Evolutionary conservation across 2,113 vertebrate genomes (phyloP), one percentile per base, ranked within the genome.

Genomic region (Pseudonaja textilis): DNA sequence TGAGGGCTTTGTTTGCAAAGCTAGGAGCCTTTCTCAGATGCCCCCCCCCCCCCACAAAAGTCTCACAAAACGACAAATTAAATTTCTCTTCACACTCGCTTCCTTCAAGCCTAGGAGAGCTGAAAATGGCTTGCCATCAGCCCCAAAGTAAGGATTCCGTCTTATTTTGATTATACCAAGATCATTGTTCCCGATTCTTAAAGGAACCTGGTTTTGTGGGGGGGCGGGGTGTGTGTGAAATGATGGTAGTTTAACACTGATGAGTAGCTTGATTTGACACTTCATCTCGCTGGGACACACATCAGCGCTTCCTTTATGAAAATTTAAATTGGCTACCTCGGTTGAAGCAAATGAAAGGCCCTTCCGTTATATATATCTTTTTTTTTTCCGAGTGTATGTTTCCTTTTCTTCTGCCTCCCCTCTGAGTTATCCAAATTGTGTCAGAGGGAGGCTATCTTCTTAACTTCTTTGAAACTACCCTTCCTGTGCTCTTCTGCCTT

Each of bases 261-360:
- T 39, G 42, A 45, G 42, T 91, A 92, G 95, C 87, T 93, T 94
- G 94, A 95, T 94, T 96, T 96, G 93, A 91, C 95, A 89, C 74
- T 95, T 93, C 94, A 93, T 94, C 90, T 93, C 2, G 0, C 45
- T 26, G 89, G 94, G 96, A 94, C 95, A 95, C 95, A 95, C 95
- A 95, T 94, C 96, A 91, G 94, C 91, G 94, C 94, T 88, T 95
- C 87, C 92, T 97, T 96, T 96, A 97, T 97, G 93, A 95, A 94
- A 94, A 97, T 97, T 96, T 96, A 96, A 97, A 97, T 97, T 95
- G 95, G 88, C 96, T 96, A 94, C 95, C 93, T 96, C 96, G 93
- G 96, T 93, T 95, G 93, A 93, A 90, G 96, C 95, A 95, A 96
- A 96, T 89, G 94, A 97, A 93, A 95, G 95, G 92, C 93, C 93